Evolutionary conservation across 2,113 vertebrate species (phyloP), one percentile per base, ranked within the genome.

Genomic region (Corythoichthys haematopterus): DNA sequence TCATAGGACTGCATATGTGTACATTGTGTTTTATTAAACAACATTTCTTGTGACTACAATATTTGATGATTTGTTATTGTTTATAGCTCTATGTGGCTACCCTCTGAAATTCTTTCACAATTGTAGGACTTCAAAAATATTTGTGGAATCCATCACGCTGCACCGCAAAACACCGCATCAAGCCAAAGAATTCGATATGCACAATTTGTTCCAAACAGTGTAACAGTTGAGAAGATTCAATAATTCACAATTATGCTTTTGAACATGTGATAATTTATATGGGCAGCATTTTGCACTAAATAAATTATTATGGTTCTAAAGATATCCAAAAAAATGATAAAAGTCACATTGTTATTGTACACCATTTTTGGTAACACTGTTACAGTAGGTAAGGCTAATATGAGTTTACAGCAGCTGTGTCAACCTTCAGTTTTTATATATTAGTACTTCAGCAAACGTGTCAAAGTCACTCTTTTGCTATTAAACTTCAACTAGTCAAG

Each of bases 1-100:
- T 90, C 90, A 89, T 88, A 87, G 85, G 90, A 92, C 88, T 91
- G 88, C 90, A 87, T 90, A 89, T 91, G 86, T 93, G 88, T 92
- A 91, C 86, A 83, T 91, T 88, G 90, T 92, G 92, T 90, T 92
- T 91, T 91, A 93, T 91, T 92, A 92, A 93, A 89, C 86, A 84
- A 88, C 84, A 85, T 89, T 90, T 91, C 86, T 88, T 91, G 89
- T 90, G 90, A 88, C 81, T 88, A 79, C 79, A 82, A 68, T 68
- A 81, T 72, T 43, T 43, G 74, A 78, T 74, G 74, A 80, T 89
- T 81, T 73, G 74, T 85, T 85, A 78, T 78, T 84, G 76, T 81
- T 74, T 77, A 40, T 80, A 72, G 61, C 57, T 84, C 59, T 75
- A 82, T 70, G 82, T 65, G 80, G 80, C 80, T 78, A 72, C 80